These are phyloP conservation scores for Chymomyza amoena DNA, from an alignment of 2,888 invertebrate genomes.

Conservation along the genomic window DNA sequence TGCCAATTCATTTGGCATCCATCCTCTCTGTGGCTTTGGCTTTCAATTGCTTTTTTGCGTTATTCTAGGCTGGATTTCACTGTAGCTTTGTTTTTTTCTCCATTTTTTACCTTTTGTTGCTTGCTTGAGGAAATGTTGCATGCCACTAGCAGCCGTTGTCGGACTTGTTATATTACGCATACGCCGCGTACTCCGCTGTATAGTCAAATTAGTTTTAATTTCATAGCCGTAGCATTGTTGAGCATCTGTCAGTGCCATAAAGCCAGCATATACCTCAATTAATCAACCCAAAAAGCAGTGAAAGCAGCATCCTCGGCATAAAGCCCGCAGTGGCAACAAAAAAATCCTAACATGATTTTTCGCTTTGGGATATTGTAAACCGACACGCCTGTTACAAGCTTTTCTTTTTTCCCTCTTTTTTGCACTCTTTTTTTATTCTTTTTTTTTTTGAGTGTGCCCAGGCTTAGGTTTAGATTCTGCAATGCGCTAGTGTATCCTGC, in stretches of 20 bases:
- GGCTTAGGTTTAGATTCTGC: slow-evolving; percentile 59
- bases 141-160: not conserved
- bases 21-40: slow-evolving; percentile 27
- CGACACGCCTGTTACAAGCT: slow-evolving; percentile 48
- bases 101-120: slow-evolving; percentile 37
- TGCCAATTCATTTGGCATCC: slow-evolving; percentile 23
- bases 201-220: slow-evolving; percentile 47
- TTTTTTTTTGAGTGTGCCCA: slow-evolving; percentile 27
- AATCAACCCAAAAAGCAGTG: slow-evolving; percentile 49
- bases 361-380: slow-evolving; percentile 73
- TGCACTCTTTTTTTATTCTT: slow-evolving; percentile 18
- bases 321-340: not conserved
- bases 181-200: slow-evolving; percentile 32
- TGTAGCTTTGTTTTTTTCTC: slow-evolving; percentile 26
- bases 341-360: slow-evolving; percentile 51
- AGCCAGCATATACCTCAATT: slow-evolving; percentile 57
- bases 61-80: slow-evolving; percentile 14
- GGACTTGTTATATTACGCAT: slow-evolving; percentile 41
- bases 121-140: slow-evolving; percentile 23
- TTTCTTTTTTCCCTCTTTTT: slow-evolving; percentile 17
- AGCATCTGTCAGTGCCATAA: slow-evolving; percentile 17
- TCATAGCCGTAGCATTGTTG: slow-evolving; percentile 14
- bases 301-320: not conserved
- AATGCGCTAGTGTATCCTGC: slow-evolving; percentile 43
- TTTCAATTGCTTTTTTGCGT: slow-evolving; percentile 10